A percentile compares a stretch with the other conserved stretches of the same genome.
phyloP scores from a whole-genome alignment of 2,888 invertebrate genomes.

The Drosophila greeni region DNA sequence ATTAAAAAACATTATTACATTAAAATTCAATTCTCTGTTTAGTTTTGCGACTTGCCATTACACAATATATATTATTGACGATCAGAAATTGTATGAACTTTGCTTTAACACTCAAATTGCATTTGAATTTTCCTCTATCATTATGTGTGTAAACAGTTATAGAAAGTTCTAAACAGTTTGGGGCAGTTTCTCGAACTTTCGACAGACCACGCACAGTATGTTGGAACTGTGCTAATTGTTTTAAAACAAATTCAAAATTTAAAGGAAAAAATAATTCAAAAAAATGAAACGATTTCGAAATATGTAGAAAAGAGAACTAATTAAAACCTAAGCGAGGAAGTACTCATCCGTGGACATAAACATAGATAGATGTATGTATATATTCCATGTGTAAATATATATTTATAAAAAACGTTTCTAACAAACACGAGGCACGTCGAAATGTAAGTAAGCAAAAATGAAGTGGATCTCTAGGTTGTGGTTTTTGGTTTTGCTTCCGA shows the following conservation, averaged over 20 bases:
- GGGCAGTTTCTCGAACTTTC: conserved; percentile 58
- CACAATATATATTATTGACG: conserved; percentile 39
- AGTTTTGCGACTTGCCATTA: conserved; percentile 36
- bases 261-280: conserved; percentile 5
- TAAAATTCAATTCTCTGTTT: conserved; percentile 42
- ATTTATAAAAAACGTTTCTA: conserved; percentile 73
- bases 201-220: conserved; percentile 25
- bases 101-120: conserved; percentile 60
- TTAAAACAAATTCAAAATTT: conserved; percentile 17
- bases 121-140: conserved; percentile 43
- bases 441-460: conserved; percentile 68
- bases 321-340: conserved; percentile 61
- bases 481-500: conserved; percentile 62
- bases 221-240: conserved; percentile 22
- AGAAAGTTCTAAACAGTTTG: conserved; percentile 41
- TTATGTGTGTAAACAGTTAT: conserved; percentile 34
- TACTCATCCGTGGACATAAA: conserved; percentile 45
- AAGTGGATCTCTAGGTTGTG: conserved; percentile 40
- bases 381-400: conserved; percentile 60
- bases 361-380: conserved; percentile 42
- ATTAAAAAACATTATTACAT: conserved; percentile 43
- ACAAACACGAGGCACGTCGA: conserved; percentile 74
- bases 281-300: conserved; percentile 52
- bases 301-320: conserved; percentile 41
- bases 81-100: conserved; percentile 55